Conservation (phyloP, 2,113 vertebrate genomes). For the Oreocharis arfaki region DNA sequence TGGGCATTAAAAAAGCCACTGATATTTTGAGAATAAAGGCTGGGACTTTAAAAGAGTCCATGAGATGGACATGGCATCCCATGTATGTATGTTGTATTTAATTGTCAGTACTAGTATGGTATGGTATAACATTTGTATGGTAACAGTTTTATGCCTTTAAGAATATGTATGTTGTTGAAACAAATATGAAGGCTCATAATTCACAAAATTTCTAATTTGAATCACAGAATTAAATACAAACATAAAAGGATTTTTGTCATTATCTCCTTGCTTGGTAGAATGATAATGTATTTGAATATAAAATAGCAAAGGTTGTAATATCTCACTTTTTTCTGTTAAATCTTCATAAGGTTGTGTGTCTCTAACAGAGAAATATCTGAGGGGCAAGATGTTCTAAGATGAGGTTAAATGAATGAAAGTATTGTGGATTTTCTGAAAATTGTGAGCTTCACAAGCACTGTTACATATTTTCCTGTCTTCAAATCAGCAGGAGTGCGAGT, state of each 20-base stretch:
- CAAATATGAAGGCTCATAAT: background rate
- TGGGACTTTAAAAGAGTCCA: background rate
- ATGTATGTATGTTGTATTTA: background rate
- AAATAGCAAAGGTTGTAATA: background rate
- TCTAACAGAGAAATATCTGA: background rate
- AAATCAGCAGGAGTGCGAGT: background rate
- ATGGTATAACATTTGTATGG: background rate
- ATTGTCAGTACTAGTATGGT: background rate
- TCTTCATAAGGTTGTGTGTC: background rate
- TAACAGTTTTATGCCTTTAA: background rate
- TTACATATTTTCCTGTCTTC: background rate
- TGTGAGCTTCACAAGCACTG: background rate
- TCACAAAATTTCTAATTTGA: background rate
- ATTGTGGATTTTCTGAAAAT: background rate
- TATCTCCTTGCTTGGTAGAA: background rate
- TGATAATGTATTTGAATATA: background rate
- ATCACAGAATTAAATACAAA: slow-evolving; percentile 33
- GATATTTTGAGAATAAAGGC: background rate
- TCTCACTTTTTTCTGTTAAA: background rate
- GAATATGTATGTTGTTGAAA: background rate
- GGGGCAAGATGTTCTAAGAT: background rate
- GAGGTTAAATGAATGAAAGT: background rate
- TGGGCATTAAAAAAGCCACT: background rate
- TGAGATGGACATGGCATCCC: too few species aligned
- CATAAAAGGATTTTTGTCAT: background rate